phyloP scores from a whole-genome alignment of 2,113 vertebrate genomes.

The Callionymus lyra region DNA sequence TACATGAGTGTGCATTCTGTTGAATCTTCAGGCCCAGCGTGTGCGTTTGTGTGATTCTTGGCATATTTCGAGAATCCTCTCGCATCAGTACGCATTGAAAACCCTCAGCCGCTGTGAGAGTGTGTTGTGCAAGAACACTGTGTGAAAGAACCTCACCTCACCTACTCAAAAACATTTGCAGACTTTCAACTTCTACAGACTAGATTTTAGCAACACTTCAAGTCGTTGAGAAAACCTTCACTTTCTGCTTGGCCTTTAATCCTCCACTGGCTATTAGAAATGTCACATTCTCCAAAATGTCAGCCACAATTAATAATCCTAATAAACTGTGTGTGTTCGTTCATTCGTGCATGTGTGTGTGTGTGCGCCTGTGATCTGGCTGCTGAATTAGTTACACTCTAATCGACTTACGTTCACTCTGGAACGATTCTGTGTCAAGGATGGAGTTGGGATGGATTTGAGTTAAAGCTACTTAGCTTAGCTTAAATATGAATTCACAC shows the following conservation, averaged over 20 bases:
- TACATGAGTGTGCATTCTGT: no score
- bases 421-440: conserved; percentile 39
- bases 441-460: conserved; percentile 52
- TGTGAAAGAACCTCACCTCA: no score
- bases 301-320: conserved; percentile 14
- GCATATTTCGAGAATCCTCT: no score
- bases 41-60: no score
- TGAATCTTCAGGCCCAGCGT: no score
- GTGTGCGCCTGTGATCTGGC: conserved; percentile 7
- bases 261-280: conserved; percentile 15
- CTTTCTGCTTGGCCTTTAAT: conserved; percentile 13
- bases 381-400: conserved; percentile 42
- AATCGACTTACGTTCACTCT: conserved; percentile 53
- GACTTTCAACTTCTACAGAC: no score
- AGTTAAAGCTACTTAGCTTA: conserved; percentile 54
- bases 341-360: conserved; percentile 5
- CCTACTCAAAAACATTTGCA: no score
- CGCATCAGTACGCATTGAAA: no score
- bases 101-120: no score
- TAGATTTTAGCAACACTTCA: no score
- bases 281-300: conserved; percentile 16
- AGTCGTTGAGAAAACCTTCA: conserved; percentile 1
- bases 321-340: conserved; percentile 2
- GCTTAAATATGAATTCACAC: no score
- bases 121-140: no score